Evolutionary conservation across 2,113 vertebrate species (phyloP), one percentile per base, ranked within the genome.

Genomic region (Sapajus apella): DNA sequence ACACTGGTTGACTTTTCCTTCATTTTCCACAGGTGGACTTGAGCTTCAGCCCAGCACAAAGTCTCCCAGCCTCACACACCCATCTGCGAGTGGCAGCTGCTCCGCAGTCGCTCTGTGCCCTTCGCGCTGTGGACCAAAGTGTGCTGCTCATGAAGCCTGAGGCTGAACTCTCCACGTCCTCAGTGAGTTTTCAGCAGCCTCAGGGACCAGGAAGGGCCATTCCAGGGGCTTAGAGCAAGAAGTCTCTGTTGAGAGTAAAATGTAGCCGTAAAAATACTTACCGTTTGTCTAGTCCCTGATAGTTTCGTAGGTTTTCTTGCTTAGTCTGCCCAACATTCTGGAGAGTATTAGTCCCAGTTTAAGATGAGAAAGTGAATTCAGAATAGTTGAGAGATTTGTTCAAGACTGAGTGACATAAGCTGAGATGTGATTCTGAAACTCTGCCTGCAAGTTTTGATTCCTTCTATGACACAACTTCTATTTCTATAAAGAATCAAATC

Each of bases 121-220:
- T 99, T 73, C 98, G 98, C 3, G 99, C 98, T 2, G 97, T 99
- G 3, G 99, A 99, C 95, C 95, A 99, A 89, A 99, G 99, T 0
- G 97, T 99, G 50, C 98, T 99, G 50, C 98, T 99, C 83, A 73
- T 99, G 97, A 98, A 97, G 40, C 98, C 99, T 0, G 99, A 99
- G 58, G 97, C 98, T 35, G 98, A 98, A 91, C 98, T 99, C 14
- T 99, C 97, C 0, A 87, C 95, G 0, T 86, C 97, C 2, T 98
- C 81, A 1, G 98, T 99, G 96, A 98, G 98, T 98, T 43, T 81
- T 76, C 8, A 0, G 5, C 68, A 18, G 70, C 16, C 79, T 47
- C 58, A 6, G 17, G 27, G 55, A 68, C 75, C 16, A 84, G 66
- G 3, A 90, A 56, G 17, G 70, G 32, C 14, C 40, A 6, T 3